A percentile compares a stretch with the other conserved stretches of the same genome.
These are phyloP conservation scores for Brevimyrus niger DNA, from an alignment of 2,113 vertebrate genomes.

Conservation along the genomic window DNA sequence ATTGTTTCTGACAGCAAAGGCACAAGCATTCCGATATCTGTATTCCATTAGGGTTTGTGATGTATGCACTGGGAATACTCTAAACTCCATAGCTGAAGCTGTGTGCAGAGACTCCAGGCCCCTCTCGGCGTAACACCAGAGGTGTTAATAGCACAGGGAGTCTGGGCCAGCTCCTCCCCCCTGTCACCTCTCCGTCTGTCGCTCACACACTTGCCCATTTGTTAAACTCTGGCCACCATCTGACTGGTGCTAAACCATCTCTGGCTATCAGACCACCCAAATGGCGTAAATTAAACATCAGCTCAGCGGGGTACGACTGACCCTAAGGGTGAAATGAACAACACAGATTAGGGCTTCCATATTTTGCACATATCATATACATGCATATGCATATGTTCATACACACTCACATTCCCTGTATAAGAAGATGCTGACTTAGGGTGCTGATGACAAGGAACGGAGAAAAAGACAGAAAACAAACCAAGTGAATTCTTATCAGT, in stretches of 20 bases:
- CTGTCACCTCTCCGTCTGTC: constrained; percentile 7
- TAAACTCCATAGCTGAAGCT: neutral
- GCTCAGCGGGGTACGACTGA: neutral
- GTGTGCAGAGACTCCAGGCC: neutral
- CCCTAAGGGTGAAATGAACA: neutral
- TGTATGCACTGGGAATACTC: constrained; percentile 2
- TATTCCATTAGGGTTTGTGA: neutral
- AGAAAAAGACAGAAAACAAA: neutral
- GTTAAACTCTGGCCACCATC: neutral
- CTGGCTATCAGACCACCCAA: neutral
- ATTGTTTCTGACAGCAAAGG: neutral
- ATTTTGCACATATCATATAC: neutral
- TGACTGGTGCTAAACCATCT: neutral
- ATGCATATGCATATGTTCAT: neutral
- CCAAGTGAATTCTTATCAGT: constrained; percentile 9
- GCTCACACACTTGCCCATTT: neutral
- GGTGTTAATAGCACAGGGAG: constrained; percentile 5
- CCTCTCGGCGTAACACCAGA: neutral
- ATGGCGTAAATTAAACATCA: constrained; percentile 3
- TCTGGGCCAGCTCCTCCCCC: neutral
- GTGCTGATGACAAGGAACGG: neutral
- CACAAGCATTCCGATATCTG: neutral
- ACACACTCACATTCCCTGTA: neutral
- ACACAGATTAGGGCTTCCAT: neutral
- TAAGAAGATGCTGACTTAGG: neutral